Evolutionary conservation across 2,113 vertebrate genomes (phyloP).

Genomic region (Synodontis membranacea): DNA sequence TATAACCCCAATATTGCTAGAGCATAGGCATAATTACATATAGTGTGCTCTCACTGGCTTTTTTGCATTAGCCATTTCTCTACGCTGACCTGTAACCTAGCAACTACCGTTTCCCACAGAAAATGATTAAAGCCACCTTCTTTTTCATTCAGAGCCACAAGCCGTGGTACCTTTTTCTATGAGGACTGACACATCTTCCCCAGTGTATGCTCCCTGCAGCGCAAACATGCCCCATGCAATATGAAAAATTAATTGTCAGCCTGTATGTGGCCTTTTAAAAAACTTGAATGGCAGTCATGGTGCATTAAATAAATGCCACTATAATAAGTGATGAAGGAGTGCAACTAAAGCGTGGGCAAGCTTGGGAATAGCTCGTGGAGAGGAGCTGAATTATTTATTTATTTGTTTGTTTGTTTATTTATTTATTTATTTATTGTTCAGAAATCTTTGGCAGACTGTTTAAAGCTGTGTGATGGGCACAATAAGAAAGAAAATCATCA

Average conservation of each 20-base stretch:
- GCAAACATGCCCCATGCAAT: slow-evolving; percentile 50
- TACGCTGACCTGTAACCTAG: slow-evolving; percentile 76
- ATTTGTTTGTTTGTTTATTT: no score
- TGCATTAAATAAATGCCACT: slow-evolving; percentile 3
- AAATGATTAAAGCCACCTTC: slow-evolving; percentile 66
- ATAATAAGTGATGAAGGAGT: not conserved
- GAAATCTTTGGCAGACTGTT: slow-evolving; percentile 5
- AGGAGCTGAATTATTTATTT: no score
- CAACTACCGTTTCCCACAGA: slow-evolving; percentile 66
- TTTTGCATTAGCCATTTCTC: slow-evolving; percentile 57
- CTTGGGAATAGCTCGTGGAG: not conserved
- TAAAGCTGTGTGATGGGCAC: not conserved
- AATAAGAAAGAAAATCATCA: not conserved
- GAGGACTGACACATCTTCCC: slow-evolving; percentile 44
- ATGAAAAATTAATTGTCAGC: slow-evolving; percentile 55
- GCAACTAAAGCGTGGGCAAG: not conserved
- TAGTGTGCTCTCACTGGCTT: slow-evolving; percentile 51
- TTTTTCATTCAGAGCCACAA: slow-evolving; percentile 66
- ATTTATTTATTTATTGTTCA: no score
- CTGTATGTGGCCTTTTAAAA: slow-evolving; percentile 49
- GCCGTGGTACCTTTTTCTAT: slow-evolving; percentile 57
- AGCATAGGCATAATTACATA: slow-evolving; percentile 37
- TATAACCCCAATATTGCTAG: not conserved
- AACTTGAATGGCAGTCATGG: slow-evolving; percentile 20
- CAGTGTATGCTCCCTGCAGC: slow-evolving; percentile 40